Conservation (phyloP, 1,140 invertebrate genomes). For the Archivesica marissinica region DNA sequence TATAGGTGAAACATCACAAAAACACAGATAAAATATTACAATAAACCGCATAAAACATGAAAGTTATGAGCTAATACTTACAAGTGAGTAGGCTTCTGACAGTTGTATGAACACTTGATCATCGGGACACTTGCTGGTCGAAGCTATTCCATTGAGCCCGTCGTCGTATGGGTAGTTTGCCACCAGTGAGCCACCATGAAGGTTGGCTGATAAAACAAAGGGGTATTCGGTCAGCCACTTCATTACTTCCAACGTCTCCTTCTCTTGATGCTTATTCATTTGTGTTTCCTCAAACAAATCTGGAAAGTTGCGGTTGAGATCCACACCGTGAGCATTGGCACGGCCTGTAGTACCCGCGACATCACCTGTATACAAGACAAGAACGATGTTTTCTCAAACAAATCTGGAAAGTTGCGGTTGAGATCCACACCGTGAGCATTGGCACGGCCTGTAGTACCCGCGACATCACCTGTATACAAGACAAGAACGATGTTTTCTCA, state of each 20-base stretch:
- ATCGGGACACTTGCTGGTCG: constrained; percentile 91
- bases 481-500: constrained; percentile 68
- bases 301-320: constrained; percentile 99
- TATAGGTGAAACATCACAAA: too few species aligned
- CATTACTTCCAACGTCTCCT: constrained; percentile 95
- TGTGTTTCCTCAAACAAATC: constrained; percentile 88
- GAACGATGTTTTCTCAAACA: constrained; percentile 86
- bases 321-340: constrained; percentile 91
- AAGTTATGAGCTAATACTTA: constrained; percentile 82
- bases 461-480: constrained; percentile 70
- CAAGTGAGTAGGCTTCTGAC: constrained; percentile 91
- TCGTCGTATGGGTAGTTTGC: constrained; percentile 95
- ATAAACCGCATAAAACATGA: too few species aligned
- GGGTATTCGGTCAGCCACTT: constrained; percentile 93
- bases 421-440: constrained; percentile 95
- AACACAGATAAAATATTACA: too few species aligned
- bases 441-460: constrained; percentile 87
- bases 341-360: constrained; percentile 87
- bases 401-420: constrained; percentile 98
- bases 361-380: constrained; percentile 71
- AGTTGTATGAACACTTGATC: constrained; percentile 93
- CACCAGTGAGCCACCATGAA: constrained; percentile 96
- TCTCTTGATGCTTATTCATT: constrained; percentile 91
- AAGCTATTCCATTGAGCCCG: constrained; percentile 61
- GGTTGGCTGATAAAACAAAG: constrained; percentile 98